phyloP scores from a whole-genome alignment of 1,140 invertebrate genomes.

The Hermatobates lingyangjiaoensis region DNA sequence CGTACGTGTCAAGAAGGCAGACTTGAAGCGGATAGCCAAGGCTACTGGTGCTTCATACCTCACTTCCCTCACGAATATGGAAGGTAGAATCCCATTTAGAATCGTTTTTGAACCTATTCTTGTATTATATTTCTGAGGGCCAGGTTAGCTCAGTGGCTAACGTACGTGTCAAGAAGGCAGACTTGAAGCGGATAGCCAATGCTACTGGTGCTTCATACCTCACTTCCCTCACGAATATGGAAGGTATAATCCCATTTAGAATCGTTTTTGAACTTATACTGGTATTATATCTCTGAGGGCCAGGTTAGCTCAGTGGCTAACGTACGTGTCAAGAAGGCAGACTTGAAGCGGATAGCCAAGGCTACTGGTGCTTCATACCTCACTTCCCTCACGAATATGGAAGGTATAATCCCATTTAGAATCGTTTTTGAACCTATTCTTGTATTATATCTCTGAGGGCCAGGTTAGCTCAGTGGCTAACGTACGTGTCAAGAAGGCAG shows the following conservation, averaged over 20 bases:
- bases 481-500: conserved; percentile 91
- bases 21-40: conserved; percentile 94
- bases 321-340: conserved; percentile 91
- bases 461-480: too few relatives aligned
- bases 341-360: conserved; percentile 94
- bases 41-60: conserved; percentile 91
- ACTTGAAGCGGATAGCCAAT: conserved; percentile 94
- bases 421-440: too few relatives aligned
- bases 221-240: conserved; percentile 89
- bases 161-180: conserved; percentile 91
- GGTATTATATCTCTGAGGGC: too few relatives aligned
- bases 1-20: conserved; percentile 91
- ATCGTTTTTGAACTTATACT: too few relatives aligned
- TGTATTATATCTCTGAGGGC: too few relatives aligned
- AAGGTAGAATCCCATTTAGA: conserved; percentile 31
- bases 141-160: too few relatives aligned
- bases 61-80: conserved; percentile 89
- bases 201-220: conserved; percentile 91
- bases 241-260: too few relatives aligned
- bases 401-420: too few relatives aligned
- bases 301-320: too few relatives aligned
- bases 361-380: conserved; percentile 91
- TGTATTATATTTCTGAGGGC: too few relatives aligned
- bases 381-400: conserved; percentile 89
- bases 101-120: too few relatives aligned